phyloP scores from a whole-genome alignment of 2,113 vertebrate genomes.

The Callionymus lyra region DNA sequence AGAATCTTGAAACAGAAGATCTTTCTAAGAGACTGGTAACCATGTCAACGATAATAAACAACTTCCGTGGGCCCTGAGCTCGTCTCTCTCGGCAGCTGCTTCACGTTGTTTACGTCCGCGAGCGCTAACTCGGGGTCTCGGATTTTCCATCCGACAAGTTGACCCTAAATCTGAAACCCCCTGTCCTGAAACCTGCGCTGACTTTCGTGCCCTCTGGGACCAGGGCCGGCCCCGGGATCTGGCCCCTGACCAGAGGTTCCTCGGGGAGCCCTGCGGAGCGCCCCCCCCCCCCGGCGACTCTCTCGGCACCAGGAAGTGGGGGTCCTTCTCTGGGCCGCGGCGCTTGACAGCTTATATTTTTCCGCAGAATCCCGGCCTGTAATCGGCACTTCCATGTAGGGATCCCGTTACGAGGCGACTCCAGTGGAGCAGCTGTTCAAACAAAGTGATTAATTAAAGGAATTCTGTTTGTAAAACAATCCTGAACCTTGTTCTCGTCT shows the following conservation, averaged over 20 bases:
- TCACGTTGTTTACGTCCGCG: conserved; percentile 48
- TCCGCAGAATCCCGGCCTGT: conserved; percentile 62
- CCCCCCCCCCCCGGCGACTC: conserved; percentile 23
- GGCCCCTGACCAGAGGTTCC: conserved; percentile 34
- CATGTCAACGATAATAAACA: conserved; percentile 55
- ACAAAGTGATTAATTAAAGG: conserved; percentile 97
- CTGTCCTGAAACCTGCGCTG: conserved; percentile 13
- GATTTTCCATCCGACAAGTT: conserved; percentile 36
- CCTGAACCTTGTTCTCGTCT: conserved; percentile 49
- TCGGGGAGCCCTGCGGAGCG: conserved; percentile 44
- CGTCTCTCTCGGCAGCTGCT: conserved; percentile 42
- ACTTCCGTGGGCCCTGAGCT: conserved; percentile 27
- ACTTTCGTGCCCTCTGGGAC: conserved; percentile 30
- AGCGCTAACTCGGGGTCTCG: conserved; percentile 42
- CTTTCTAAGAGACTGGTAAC: conserved; percentile 50
- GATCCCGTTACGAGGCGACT: conserved; percentile 71
- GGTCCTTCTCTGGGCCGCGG: conserved; percentile 56
- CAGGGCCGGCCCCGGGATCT: conserved; percentile 18
- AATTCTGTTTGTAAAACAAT: conserved; percentile 95
- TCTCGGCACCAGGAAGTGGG: conserved; percentile 61
- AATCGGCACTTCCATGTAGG: conserved; percentile 66
- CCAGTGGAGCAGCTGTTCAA: conserved; percentile 90
- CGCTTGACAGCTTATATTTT: conserved; percentile 72
- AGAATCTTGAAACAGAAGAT: conserved; percentile 40
- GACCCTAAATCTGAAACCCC: conserved; percentile 47